Evolutionary conservation across 2,797 vertebrate species (phyloP).

Genomic region (Epinephelus coioides): DNA sequence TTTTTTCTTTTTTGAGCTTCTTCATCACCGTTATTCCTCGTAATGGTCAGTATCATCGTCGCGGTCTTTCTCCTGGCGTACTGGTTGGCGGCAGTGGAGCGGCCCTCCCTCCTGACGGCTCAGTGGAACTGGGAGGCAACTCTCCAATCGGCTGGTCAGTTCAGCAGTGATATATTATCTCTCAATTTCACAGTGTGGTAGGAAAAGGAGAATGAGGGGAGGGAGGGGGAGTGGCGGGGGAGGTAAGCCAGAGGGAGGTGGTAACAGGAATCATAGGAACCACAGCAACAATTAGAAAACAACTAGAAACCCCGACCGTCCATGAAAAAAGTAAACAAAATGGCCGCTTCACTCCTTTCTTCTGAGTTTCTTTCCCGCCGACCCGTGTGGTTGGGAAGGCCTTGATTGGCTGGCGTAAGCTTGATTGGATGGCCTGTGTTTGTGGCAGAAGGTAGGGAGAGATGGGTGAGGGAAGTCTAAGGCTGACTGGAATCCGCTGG

Average conservation of each 20-base stretch:
- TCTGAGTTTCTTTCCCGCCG: conserved; percentile 76
- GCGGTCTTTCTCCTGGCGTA: conserved; percentile 72
- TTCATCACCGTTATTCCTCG: conserved; percentile 68
- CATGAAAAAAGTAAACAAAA: conserved; percentile 79
- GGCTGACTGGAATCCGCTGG: conserved; percentile 81
- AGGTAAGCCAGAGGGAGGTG: conserved; percentile 66
- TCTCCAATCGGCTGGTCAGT: conserved; percentile 77
- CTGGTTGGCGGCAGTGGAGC: conserved; percentile 65
- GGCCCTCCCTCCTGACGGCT: conserved; percentile 64
- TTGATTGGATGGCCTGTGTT: conserved; percentile 69
- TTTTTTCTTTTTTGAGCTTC: conserved; percentile 65
- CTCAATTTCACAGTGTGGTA: conserved; percentile 88
- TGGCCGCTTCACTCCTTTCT: conserved; percentile 74
- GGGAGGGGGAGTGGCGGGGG: conserved; percentile 44
- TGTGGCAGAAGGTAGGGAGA: conserved; percentile 64
- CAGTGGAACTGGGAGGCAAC: conserved; percentile 74
- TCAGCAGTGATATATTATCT: conserved; percentile 83
- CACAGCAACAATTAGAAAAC: conserved; percentile 83
- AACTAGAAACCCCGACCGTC: conserved; percentile 80
- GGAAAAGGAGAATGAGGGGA: conserved; percentile 71
- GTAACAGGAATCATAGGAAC: conserved; percentile 77
- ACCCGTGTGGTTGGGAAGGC: conserved; percentile 75
- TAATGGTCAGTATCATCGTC: conserved; percentile 64
- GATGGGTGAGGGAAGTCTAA: conserved; percentile 69
- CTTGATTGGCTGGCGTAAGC: conserved; percentile 75